phyloP scores from a whole-genome alignment of 2,888 invertebrate species.

The Oscheius sp. region DNA sequence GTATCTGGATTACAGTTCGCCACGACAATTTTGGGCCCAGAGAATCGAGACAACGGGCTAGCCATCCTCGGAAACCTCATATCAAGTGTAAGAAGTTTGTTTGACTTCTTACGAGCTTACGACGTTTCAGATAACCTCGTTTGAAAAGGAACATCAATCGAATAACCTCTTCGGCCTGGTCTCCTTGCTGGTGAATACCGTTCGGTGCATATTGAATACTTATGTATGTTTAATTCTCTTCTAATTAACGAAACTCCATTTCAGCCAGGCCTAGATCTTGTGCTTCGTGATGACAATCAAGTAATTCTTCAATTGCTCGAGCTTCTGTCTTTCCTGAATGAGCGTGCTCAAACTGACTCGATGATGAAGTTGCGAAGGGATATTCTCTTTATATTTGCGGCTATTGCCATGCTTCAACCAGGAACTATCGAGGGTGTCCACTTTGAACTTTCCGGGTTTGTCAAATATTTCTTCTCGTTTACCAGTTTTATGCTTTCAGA shows the following conservation, averaged over 20 bases:
- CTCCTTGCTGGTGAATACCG: slow-evolving; percentile 46
- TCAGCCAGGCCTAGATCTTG: slow-evolving; percentile 46
- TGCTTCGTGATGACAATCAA: slow-evolving; percentile 41
- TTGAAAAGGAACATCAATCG: background rate
- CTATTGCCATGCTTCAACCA: slow-evolving; percentile 29
- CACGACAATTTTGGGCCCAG: slow-evolving; percentile 17
- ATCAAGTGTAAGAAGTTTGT: slow-evolving; percentile 11
- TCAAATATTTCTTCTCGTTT: background rate
- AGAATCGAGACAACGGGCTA: slow-evolving; percentile 26
- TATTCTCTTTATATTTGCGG: slow-evolving; percentile 27
- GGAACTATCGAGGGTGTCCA: slow-evolving; percentile 18
- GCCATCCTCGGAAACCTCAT: slow-evolving; percentile 24
- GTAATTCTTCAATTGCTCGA: slow-evolving; percentile 46
- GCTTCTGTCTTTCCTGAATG: slow-evolving; percentile 45
- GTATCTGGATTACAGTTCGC: slow-evolving; percentile 32
- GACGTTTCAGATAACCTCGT: slow-evolving; percentile 17
- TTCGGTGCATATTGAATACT: slow-evolving; percentile 53
- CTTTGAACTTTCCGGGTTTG: slow-evolving; percentile 33
- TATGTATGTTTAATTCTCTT: slow-evolving; percentile 42
- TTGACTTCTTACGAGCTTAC: background rate
- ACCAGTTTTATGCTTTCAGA: slow-evolving; percentile 35
- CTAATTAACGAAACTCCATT: slow-evolving; percentile 15
- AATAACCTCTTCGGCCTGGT: background rate
- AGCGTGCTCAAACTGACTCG: slow-evolving; percentile 3
- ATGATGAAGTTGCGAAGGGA: slow-evolving; percentile 31